These are phyloP conservation scores for Nebria salina DNA, from an alignment of 2,888 invertebrate species.

Conservation along the genomic window DNA sequence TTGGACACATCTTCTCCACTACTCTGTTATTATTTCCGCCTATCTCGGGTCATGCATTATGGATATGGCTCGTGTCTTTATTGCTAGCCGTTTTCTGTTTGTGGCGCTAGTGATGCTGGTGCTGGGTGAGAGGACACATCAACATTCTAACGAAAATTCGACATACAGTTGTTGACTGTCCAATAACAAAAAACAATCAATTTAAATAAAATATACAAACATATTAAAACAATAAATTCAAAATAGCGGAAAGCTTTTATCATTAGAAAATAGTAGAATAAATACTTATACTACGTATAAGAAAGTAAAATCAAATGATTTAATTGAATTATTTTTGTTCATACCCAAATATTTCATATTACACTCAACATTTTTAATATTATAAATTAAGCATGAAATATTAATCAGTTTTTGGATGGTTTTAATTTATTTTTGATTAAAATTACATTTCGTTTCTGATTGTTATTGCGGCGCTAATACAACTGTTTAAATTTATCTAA, in stretches of 20 bases:
- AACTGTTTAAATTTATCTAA: not conserved
- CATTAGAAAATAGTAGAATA: not conserved
- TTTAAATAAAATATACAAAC: not conserved
- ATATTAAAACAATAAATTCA: not conserved
- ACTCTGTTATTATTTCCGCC: constrained; percentile 56
- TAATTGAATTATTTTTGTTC: too few species aligned
- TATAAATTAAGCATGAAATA: too few species aligned
- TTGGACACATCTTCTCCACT: constrained; percentile 57
- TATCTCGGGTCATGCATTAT: constrained; percentile 57
- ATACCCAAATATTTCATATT: too few species aligned
- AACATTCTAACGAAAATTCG: not conserved
- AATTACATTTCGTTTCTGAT: not conserved
- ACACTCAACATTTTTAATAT: too few species aligned
- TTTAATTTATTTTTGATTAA: too few species aligned
- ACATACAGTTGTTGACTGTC: not conserved
- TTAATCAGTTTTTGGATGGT: too few species aligned
- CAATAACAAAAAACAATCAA: not conserved
- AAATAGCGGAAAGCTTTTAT: not conserved
- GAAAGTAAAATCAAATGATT: too few species aligned
- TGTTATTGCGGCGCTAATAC: not conserved
- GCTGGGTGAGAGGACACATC: constrained; percentile 11
- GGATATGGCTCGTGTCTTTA: constrained; percentile 48
- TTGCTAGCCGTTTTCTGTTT: constrained; percentile 30
- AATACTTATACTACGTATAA: too few species aligned
- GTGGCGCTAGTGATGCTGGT: constrained; percentile 14